A percentile compares a stretch with the other conserved stretches of the same genome.
Conservation (phyloP, 2,888 invertebrate genomes). For the Diaprepes abbreviatus region DNA sequence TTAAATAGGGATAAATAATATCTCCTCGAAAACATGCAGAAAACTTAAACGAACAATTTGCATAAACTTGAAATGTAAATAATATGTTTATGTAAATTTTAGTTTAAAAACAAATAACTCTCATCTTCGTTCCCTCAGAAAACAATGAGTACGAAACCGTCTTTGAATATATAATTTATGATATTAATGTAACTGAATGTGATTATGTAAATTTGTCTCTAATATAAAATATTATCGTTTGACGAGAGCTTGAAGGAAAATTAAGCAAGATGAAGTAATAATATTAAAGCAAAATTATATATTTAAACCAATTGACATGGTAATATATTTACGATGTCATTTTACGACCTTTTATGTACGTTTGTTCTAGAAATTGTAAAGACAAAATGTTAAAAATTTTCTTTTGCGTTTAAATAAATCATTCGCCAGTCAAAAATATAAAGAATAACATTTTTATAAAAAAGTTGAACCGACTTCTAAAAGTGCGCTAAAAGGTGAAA, state of each 20-base stretch:
- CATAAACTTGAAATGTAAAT: too few species aligned
- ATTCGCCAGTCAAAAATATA: too few species aligned
- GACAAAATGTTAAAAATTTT: too few species aligned
- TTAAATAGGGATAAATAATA: background rate
- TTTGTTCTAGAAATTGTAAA: too few species aligned
- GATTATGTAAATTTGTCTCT: constrained; percentile 33
- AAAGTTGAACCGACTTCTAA: too few species aligned
- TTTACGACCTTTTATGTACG: too few species aligned
- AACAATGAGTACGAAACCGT: constrained; percentile 4
- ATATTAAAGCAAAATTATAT: background rate
- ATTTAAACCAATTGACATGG: background rate
- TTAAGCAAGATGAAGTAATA: background rate
- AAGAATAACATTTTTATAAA: too few species aligned
- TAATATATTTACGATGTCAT: too few species aligned
- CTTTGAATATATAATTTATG: constrained; percentile 19
- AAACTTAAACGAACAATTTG: background rate
- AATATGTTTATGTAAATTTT: constrained; percentile 18
- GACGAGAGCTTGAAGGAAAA: background rate
- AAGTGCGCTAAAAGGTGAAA: too few species aligned
- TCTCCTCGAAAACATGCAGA: background rate
- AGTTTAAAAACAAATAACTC: constrained; percentile 14
- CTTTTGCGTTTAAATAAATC: too few species aligned
- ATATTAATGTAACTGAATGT: constrained; percentile 26
- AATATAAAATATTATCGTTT: constrained; percentile 27
- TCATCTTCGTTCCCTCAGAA: background rate